phyloP scores from a whole-genome alignment of 2,888 invertebrate species.

The Watsonalla binaria region DNA sequence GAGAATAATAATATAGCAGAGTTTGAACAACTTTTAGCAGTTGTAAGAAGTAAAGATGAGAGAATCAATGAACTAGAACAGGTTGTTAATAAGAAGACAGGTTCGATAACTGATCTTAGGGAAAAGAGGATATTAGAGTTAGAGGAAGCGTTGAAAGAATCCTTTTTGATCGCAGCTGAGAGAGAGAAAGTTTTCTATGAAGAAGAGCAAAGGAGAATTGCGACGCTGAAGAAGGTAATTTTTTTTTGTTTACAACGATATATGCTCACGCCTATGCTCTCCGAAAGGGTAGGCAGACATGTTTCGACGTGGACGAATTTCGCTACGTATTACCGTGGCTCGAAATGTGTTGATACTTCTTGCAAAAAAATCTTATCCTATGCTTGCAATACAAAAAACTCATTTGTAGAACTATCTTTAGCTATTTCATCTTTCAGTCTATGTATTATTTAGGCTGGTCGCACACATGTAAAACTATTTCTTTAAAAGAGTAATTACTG shows the following conservation, averaged over 20 bases:
- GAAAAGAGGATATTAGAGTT: constrained; percentile 84
- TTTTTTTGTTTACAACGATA: constrained; percentile 1
- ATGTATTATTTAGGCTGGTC: too few relatives aligned
- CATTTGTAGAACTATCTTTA: too few relatives aligned
- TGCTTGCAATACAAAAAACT: too few relatives aligned
- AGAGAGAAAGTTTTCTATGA: constrained; percentile 81
- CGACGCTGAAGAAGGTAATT: constrained; percentile 82
- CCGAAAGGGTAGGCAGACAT: too few relatives aligned
- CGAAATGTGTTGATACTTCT: too few relatives aligned
- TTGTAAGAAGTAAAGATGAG: constrained; percentile 80
- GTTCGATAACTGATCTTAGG: constrained; percentile 51
- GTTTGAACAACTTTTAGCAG: constrained; percentile 77
- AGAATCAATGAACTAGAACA: constrained; percentile 88
- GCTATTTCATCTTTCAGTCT: too few relatives aligned
- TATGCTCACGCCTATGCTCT: background rate
- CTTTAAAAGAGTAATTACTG: too few relatives aligned
- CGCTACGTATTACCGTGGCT: too few relatives aligned
- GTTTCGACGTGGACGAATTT: too few relatives aligned
- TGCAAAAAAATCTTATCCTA: too few relatives aligned
- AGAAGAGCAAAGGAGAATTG: constrained; percentile 81
- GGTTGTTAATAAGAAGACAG: constrained; percentile 75
- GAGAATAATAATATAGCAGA: constrained; percentile 79
- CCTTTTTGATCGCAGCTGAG: constrained; percentile 84
- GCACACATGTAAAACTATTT: too few relatives aligned
- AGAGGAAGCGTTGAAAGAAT: constrained; percentile 90